These are phyloP conservation scores for Plutella xylostella DNA, from an alignment of 2,888 invertebrate species.

Conservation along the genomic window DNA sequence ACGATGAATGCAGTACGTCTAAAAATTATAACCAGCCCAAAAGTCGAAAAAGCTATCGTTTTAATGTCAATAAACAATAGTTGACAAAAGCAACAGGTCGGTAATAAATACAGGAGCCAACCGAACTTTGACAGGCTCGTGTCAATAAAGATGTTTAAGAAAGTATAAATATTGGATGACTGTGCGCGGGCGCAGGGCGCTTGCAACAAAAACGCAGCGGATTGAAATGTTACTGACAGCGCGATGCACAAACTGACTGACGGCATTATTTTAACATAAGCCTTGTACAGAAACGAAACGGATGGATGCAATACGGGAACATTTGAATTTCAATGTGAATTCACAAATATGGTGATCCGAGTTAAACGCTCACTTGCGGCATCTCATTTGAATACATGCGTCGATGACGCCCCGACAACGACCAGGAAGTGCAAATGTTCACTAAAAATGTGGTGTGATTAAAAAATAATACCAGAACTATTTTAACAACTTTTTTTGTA, in stretches of 20 bases:
- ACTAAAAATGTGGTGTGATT: too few species aligned
- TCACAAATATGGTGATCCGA: constrained; percentile 48
- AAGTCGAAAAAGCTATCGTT: constrained; percentile 12
- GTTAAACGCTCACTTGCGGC: constrained; percentile 47
- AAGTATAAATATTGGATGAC: constrained; percentile 56
- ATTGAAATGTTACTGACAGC: constrained; percentile 68
- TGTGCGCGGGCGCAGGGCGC: constrained; percentile 39
- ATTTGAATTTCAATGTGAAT: constrained; percentile 63
- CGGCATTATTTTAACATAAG: constrained; percentile 67
- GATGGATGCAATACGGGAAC: constrained; percentile 54
- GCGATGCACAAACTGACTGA: constrained; percentile 61
- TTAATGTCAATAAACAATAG: constrained; percentile 15
- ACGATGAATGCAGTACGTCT: too few species aligned
- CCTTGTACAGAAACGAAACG: constrained; percentile 58
- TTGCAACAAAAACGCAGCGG: constrained; percentile 53
- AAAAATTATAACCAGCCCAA: too few species aligned
- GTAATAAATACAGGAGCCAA: constrained; percentile 37
- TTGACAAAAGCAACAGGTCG: constrained; percentile 18
- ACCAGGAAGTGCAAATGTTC: not conserved
- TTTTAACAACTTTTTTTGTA: too few species aligned
- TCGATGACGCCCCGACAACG: constrained; percentile 5
- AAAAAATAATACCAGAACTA: too few species aligned
- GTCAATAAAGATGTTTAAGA: constrained; percentile 66
- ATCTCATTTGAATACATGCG: constrained; percentile 44
- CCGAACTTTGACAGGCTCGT: constrained; percentile 48